Base-by-base conservation (phyloP, 1,140 invertebrate species). In the Augochlora pura region DNA sequence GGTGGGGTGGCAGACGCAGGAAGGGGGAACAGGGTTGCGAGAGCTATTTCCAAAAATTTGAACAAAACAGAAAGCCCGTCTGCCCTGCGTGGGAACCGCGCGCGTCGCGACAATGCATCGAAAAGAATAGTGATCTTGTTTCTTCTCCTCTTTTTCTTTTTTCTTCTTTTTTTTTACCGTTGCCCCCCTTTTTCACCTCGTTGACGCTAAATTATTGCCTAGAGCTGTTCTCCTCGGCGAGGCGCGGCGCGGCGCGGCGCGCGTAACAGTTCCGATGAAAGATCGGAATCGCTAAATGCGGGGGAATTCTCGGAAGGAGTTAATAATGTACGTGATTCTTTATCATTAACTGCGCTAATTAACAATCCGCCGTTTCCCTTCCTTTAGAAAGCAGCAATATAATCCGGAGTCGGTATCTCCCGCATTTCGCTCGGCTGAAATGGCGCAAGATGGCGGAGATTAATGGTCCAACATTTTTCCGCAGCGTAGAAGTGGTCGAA, bases 1-100 rank as follows among this genome's bases (percentile, higher is more conserved):
- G 10, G 42, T 3, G 42, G 42, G 42, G 14, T 14, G 14, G 42
- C 10, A 14, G 42, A 14, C 42, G 14, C 14, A 10, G 14, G 14
- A 46, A 14, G 42, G 49, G 18, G n/a, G 10, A 2, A 54, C 27
- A 78, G 76, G 68, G 68, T 72, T 57, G 32, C 52, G 42, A 18
- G 27, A 32, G 38, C 69, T 54, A 57, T 78, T 78, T 78, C 69
- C 76, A 72, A 78, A 78, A 78, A 77, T 77, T 71, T 46, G 27
- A 77, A 71, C 75, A 62, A 54, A 77, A 64, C 68, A 42, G 25
- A 18, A 25, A 23, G 49, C 70, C 27, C 21, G 68, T 49, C 27
- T 59, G n/a, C 49, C 9, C 16, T 59, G 39, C 59, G 57, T 70
- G 59, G 59, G 75, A 77, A 63, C 42, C 21, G 38, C 39, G 9